Evolutionary conservation across 2,797 vertebrate species (phyloP).

Genomic region (Nannoperca obscura): DNA sequence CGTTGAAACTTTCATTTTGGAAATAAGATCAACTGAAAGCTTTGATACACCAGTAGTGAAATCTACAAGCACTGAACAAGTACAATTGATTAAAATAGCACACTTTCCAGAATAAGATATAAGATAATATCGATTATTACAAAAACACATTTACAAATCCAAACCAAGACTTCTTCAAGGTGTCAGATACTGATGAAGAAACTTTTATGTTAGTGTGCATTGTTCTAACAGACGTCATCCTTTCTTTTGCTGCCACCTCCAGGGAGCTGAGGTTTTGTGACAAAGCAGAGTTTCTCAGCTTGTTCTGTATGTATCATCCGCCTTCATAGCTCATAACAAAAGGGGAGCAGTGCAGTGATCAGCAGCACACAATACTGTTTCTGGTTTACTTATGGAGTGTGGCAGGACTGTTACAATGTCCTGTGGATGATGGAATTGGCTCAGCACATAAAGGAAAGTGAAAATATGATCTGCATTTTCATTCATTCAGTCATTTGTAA

Average conservation of each 20-base stretch:
- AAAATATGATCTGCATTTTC: background rate
- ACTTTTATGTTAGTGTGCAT: background rate
- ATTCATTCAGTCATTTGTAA: background rate
- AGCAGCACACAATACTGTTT: background rate
- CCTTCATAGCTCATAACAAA: background rate
- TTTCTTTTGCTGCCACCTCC: constrained; percentile 57
- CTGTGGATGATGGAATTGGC: background rate
- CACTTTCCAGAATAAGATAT: background rate
- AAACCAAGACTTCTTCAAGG: background rate
- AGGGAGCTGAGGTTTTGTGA: constrained; percentile 29
- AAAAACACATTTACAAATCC: background rate
- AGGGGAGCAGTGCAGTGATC: background rate
- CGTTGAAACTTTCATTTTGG: no score
- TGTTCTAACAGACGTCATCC: background rate
- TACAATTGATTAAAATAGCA: background rate
- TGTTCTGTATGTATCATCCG: constrained; percentile 4
- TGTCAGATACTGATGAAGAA: background rate
- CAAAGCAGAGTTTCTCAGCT: background rate
- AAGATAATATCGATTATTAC: no score
- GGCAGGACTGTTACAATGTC: background rate
- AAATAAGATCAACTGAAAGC: no score
- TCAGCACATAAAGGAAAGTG: background rate
- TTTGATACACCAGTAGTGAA: no score
- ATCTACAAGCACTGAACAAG: background rate
- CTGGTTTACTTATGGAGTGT: background rate